Conservation (phyloP, 2,113 vertebrate species). For the Ammodytes marinus region DNA sequence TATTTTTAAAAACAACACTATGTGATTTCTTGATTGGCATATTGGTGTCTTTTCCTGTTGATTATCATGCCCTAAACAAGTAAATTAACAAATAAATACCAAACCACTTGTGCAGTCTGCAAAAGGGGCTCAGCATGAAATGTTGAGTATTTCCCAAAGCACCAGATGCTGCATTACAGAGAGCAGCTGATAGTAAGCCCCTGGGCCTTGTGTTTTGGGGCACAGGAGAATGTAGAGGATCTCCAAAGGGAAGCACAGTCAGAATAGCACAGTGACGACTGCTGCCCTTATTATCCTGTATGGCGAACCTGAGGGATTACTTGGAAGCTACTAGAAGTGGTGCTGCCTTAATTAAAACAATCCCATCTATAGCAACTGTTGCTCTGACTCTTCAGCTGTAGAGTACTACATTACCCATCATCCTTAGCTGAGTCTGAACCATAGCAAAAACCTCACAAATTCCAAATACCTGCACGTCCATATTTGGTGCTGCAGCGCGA, state of each 20-base stretch:
- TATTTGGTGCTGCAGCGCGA: conserved; percentile 49
- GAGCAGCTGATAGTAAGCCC: conserved; percentile 54
- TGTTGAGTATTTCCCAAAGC: conserved; percentile 43
- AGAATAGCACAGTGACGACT: conserved; percentile 2
- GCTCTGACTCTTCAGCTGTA: conserved; percentile 8
- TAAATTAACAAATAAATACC: neutral
- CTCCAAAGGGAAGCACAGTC: conserved; percentile 13
- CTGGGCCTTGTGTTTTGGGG: conserved; percentile 6
- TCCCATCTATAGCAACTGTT: conserved; percentile 30
- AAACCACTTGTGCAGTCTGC: conserved; percentile 18
- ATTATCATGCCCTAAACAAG: neutral
- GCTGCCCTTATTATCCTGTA: conserved; percentile 5
- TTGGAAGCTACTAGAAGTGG: neutral
- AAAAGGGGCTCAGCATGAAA: neutral
- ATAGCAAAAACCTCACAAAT: conserved; percentile 30
- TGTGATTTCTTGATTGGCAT: neutral
- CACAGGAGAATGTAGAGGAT: conserved; percentile 11
- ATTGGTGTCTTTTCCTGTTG: neutral
- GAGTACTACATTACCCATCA: neutral
- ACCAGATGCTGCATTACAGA: conserved; percentile 47
- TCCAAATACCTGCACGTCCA: conserved; percentile 41
- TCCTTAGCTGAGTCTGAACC: conserved; percentile 18
- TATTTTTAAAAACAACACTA: neutral
- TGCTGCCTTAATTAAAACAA: conserved; percentile 37
- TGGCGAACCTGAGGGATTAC: conserved; percentile 30